Conservation (phyloP, 2,797 vertebrate genomes). For the Oreochromis mossambicus region DNA sequence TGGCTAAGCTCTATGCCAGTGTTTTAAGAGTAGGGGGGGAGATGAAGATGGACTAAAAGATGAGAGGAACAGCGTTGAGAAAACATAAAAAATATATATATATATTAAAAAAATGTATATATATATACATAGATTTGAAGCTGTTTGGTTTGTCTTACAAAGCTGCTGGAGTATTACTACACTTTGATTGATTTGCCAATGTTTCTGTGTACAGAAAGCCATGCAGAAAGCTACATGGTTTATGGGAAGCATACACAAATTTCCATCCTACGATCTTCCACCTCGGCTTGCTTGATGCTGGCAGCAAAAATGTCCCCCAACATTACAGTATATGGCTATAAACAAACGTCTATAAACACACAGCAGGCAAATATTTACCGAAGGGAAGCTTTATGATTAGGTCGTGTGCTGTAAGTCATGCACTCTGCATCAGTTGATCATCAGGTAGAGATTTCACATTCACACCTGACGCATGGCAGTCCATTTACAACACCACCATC, state of each 20-base stretch:
- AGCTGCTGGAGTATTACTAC: not conserved
- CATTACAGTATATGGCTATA: not conserved
- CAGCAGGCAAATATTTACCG: not conserved
- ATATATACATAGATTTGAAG: not conserved
- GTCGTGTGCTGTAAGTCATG: not conserved
- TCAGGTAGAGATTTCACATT: not conserved
- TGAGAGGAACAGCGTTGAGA: slow-evolving; percentile 4
- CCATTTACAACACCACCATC: not conserved
- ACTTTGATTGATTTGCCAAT: slow-evolving; percentile 19
- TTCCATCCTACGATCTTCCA: not conserved
- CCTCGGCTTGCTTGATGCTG: not conserved
- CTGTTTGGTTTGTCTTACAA: slow-evolving; percentile 22
- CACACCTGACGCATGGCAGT: not conserved
- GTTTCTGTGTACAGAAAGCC: slow-evolving; percentile 19
- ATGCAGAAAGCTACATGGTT: not conserved
- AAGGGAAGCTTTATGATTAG: not conserved
- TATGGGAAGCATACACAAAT: not conserved
- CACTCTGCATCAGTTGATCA: not conserved
- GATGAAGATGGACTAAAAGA: slow-evolving; percentile 18
- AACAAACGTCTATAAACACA: slow-evolving; percentile 11
- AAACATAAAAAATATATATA: not conserved
- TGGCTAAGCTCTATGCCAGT: slow-evolving; percentile 41
- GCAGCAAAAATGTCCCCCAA: not conserved
- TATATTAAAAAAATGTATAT: not conserved
- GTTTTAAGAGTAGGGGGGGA: slow-evolving; percentile 29